Percentiles rank a stretch among this genome's conserved stretches.
Conservation (phyloP, 2,888 invertebrate species). For the Xanthia icteritia region DNA sequence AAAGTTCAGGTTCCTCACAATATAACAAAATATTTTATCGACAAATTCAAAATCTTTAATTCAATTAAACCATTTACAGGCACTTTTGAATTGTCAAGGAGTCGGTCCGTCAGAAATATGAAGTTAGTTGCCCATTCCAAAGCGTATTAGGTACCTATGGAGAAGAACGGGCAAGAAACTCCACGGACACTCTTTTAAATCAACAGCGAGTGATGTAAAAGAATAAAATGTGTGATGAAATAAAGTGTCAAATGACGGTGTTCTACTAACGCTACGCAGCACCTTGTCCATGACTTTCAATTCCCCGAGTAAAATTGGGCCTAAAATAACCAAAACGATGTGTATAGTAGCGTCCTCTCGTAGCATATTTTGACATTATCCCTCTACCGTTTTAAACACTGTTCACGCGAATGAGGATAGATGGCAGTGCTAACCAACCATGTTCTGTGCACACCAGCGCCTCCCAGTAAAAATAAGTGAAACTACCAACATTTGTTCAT, state of each 20-base stretch:
- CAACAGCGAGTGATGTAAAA: no score
- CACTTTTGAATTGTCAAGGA: no score
- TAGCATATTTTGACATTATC: not conserved
- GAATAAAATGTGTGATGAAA: not conserved
- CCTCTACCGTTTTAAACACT: not conserved
- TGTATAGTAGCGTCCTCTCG: conserved; percentile 29
- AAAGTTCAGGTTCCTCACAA: not conserved
- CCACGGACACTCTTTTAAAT: no score
- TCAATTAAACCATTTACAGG: no score
- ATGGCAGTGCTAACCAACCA: not conserved
- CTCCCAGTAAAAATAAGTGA: not conserved
- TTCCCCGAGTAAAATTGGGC: not conserved
- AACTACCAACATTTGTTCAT: not conserved
- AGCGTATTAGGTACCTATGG: no score
- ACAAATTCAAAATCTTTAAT: no score
- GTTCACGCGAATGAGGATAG: conserved; percentile 8
- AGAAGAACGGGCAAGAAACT: no score
- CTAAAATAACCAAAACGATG: not conserved
- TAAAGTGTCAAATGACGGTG: not conserved
- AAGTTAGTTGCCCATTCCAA: no score
- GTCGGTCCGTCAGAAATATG: no score
- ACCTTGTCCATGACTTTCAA: not conserved
- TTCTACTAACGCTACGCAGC: not conserved
- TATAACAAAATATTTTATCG: no score
- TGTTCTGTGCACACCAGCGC: not conserved